Conservation (phyloP, 2,113 vertebrate genomes). For the Seriola quinqueradiata region DNA sequence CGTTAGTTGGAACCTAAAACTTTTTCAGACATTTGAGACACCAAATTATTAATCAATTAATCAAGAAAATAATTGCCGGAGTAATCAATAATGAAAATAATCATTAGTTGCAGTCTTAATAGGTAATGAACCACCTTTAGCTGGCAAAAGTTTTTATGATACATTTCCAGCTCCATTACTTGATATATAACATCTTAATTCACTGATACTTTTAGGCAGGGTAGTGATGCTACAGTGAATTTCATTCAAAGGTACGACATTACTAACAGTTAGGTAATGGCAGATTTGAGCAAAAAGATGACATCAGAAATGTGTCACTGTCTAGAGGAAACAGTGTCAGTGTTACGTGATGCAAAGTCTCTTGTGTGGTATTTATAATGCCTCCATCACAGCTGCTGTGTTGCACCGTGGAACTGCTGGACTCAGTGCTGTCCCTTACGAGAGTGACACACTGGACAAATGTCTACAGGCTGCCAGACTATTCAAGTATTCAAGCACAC, state of each 20-base stretch:
- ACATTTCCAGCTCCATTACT: too few species aligned
- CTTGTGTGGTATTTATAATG: background rate
- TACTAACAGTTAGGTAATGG: background rate
- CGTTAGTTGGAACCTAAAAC: background rate
- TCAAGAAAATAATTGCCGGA: background rate
- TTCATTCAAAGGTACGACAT: too few species aligned
- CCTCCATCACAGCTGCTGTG: background rate
- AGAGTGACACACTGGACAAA: conserved; percentile 14
- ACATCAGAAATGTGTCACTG: conserved; percentile 21
- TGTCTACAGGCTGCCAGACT: background rate
- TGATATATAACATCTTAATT: too few species aligned
- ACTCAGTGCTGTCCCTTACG: background rate
- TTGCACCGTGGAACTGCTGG: background rate
- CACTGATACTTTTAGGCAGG: too few species aligned
- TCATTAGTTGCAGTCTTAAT: background rate
- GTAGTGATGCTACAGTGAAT: too few species aligned
- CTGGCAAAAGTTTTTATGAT: too few species aligned
- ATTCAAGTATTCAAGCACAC: conserved; percentile 36
- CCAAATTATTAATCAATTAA: too few species aligned
- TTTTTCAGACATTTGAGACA: too few species aligned
- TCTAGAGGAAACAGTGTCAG: background rate
- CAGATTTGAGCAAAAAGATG: background rate
- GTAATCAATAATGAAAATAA: background rate
- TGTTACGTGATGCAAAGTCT: background rate
- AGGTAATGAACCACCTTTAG: background rate